phyloP scores from a whole-genome alignment of 1,140 invertebrate species.

The Drosophila leontia region DNA sequence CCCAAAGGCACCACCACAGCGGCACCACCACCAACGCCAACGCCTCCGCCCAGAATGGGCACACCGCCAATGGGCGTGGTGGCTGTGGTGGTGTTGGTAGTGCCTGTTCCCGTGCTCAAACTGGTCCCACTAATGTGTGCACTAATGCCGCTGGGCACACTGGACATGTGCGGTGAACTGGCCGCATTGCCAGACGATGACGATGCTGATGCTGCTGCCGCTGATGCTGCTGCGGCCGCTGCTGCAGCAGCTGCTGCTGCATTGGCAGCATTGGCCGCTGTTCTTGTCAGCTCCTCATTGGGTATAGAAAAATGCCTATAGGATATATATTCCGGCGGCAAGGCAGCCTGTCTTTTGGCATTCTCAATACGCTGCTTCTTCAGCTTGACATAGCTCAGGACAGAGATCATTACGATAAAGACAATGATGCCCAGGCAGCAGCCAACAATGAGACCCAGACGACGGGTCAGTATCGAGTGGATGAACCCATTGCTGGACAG shows the following conservation, averaged over 20 bases:
- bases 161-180: constrained; percentile 65
- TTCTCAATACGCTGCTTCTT: constrained; percentile 91
- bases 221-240: constrained; percentile 6
- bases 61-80: constrained; percentile 76
- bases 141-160: constrained; percentile 81
- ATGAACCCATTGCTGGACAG: constrained; percentile 88
- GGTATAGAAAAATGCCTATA: constrained; percentile 89
- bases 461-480: constrained; percentile 89
- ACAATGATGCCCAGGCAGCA: constrained; percentile 94
- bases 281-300: constrained; percentile 77
- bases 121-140: constrained; percentile 83
- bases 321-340: constrained; percentile 90
- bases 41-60: constrained; percentile 6
- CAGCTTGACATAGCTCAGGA: constrained; percentile 93
- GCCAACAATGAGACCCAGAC: constrained; percentile 93
- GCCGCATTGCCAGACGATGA: background rate
- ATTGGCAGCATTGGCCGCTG: constrained; percentile 42
- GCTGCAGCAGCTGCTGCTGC: constrained; percentile 36
- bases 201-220: background rate
- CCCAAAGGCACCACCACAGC: constrained; percentile 33
- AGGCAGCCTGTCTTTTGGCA: constrained; percentile 88
- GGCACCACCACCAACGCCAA: constrained; percentile 13
- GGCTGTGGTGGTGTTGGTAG: constrained; percentile 69
- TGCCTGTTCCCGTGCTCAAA: constrained; percentile 70
- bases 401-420: constrained; percentile 92